phyloP scores from a whole-genome alignment of 2,888 invertebrate genomes.

The Leptogaster cylindrica region DNA sequence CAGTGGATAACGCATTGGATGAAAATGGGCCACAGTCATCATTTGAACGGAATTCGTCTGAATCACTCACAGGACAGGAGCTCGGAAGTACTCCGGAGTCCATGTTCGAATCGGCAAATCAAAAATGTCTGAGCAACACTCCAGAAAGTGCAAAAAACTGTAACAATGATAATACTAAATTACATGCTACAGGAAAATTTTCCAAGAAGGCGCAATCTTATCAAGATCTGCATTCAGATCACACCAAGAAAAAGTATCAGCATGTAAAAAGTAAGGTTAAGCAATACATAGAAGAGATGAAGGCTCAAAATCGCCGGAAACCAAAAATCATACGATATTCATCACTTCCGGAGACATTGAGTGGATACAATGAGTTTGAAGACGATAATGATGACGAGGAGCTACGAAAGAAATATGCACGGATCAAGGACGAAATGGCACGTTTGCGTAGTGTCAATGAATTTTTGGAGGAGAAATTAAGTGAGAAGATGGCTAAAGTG shows the following conservation, averaged over 20 bases:
- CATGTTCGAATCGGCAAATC: too few relatives aligned
- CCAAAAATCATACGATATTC: conserved; percentile 29
- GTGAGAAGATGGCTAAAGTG: conserved; percentile 37
- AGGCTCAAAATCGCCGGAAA: conserved; percentile 26
- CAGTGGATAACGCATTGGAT: too few relatives aligned
- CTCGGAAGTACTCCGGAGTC: too few relatives aligned
- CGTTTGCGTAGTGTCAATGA: conserved; percentile 35
- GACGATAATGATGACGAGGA: neutral
- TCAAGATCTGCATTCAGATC: conserved; percentile 44
- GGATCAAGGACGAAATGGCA: conserved; percentile 36
- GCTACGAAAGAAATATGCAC: neutral
- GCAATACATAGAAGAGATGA: conserved; percentile 40
- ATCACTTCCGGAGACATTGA: conserved; percentile 39
- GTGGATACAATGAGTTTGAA: neutral
- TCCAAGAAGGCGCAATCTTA: conserved; percentile 33
- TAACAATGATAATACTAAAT: too few relatives aligned
- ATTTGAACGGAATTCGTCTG: too few relatives aligned
- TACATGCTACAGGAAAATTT: too few relatives aligned
- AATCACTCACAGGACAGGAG: too few relatives aligned
- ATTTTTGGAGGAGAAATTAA: conserved; percentile 28
- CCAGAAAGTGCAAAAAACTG: too few relatives aligned
- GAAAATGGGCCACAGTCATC: too few relatives aligned
- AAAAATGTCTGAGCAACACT: too few relatives aligned
- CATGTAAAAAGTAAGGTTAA: conserved; percentile 46
- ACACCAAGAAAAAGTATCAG: conserved; percentile 41